Percentiles rank a stretch among this genome's conserved stretches.
These are phyloP conservation scores for Sebastolobus altivelis DNA, from an alignment of 2,797 vertebrate genomes.

Conservation along the genomic window DNA sequence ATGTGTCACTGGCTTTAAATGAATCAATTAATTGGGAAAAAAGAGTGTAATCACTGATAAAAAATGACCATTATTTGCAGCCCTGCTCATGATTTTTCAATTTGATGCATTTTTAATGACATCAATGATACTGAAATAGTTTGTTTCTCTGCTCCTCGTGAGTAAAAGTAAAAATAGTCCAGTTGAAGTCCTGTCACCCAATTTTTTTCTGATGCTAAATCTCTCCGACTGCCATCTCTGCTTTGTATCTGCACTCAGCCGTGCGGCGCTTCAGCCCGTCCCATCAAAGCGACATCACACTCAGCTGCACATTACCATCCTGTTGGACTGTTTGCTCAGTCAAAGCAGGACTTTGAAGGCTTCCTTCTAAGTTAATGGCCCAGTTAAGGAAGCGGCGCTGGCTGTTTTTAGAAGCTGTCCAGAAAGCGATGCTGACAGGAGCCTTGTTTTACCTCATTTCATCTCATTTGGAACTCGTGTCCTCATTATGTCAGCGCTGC, in stretches of 20 bases:
- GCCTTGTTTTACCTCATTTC: constrained; percentile 76
- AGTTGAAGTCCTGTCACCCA: constrained; percentile 34
- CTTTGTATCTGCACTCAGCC: constrained; percentile 24
- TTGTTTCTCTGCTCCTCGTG: background rate
- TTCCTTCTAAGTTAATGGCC: constrained; percentile 73
- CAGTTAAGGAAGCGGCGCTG: constrained; percentile 63
- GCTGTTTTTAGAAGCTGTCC: constrained; percentile 72
- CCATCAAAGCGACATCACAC: constrained; percentile 54
- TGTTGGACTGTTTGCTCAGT: constrained; percentile 64
- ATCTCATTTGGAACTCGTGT: constrained; percentile 76
- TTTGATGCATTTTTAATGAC: background rate
- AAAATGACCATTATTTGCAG: background rate
- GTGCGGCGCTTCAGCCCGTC: constrained; percentile 18
- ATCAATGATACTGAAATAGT: background rate
- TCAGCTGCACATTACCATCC: constrained; percentile 52
- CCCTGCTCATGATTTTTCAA: background rate
- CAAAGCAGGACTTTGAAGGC: constrained; percentile 65
- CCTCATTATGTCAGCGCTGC: constrained; percentile 78
- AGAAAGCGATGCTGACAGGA: constrained; percentile 65
- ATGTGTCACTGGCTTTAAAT: background rate
- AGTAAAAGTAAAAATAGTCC: constrained; percentile 45
- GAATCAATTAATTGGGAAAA: background rate
- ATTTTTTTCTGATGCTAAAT: constrained; percentile 34
- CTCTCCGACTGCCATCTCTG: constrained; percentile 16
- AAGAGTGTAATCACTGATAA: rapidly evolving